A percentile compares a stretch with the other conserved stretches of the same genome.
These are phyloP conservation scores for Anableps anableps DNA, from an alignment of 2,797 vertebrate species.

Conservation along the genomic window DNA sequence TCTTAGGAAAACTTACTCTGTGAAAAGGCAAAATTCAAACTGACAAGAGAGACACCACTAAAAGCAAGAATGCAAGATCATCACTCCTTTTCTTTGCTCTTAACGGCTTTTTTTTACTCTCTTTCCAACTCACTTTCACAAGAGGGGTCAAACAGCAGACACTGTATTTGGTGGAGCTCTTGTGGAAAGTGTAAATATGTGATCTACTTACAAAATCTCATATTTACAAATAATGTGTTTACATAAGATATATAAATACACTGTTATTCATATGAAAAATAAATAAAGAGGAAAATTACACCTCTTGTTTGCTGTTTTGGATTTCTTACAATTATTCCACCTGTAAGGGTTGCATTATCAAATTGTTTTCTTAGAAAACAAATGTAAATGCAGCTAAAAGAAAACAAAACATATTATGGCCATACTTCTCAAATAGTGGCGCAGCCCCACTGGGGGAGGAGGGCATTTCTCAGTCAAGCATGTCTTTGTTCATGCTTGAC, in stretches of 20 bases:
- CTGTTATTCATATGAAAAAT: not conserved
- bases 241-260: not conserved
- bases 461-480: too few relatives aligned
- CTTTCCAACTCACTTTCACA: slow-evolving; percentile 52
- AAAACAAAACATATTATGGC: too few relatives aligned
- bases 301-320: too few relatives aligned
- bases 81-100: slow-evolving; percentile 52
- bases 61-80: slow-evolving; percentile 70
- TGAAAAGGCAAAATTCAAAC: slow-evolving; percentile 31
- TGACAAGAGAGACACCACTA: slow-evolving; percentile 37
- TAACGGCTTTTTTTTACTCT: slow-evolving; percentile 56
- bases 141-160: not conserved
- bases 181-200: not conserved
- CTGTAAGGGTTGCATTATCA: too few relatives aligned
- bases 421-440: too few relatives aligned
- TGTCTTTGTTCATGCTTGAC: too few relatives aligned
- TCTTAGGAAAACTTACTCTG: slow-evolving; percentile 18
- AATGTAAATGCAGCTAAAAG: too few relatives aligned
- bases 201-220: too few relatives aligned
- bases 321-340: too few relatives aligned
- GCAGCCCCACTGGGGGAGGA: too few relatives aligned
- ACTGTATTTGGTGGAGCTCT: not conserved
- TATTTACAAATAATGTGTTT: not conserved
- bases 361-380: too few relatives aligned
- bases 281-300: too few relatives aligned